Percentiles rank a stretch among this genome's conserved stretches.
Conservation (phyloP, 2,113 vertebrate species). For the Steatornis caripensis region DNA sequence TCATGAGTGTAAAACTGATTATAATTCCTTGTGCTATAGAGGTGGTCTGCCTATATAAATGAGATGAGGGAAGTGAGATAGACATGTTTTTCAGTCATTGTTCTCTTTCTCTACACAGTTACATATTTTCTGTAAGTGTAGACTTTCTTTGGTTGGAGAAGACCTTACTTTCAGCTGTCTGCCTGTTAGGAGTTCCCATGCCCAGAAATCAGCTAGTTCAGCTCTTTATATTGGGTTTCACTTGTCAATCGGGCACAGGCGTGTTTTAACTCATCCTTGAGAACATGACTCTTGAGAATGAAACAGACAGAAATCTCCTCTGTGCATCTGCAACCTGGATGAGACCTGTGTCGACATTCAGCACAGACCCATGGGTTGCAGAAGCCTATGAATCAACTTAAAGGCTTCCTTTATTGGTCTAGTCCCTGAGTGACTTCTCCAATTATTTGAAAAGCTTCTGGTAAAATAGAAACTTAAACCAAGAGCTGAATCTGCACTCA, state of each 20-base stretch:
- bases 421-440: neutral
- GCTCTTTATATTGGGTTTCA: neutral
- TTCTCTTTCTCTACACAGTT: neutral
- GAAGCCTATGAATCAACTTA: neutral
- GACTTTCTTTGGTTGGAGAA: neutral
- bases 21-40: neutral
- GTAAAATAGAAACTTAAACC: neutral
- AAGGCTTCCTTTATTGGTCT: neutral
- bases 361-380: neutral
- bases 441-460: neutral
- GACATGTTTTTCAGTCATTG: rapidly evolving
- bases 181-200: neutral
- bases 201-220: neutral
- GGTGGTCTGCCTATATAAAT: rapidly evolving
- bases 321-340: neutral
- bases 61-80: rapidly evolving
- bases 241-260: rapidly evolving
- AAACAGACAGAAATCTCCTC: rapidly evolving
- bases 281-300: neutral
- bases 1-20: neutral
- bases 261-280: neutral
- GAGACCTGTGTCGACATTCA: neutral
- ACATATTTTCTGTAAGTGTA: neutral
- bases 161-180: neutral
- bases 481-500: neutral